Evolutionary conservation across 2,888 invertebrate species (phyloP).

Genomic region (Chrysolina oricalcia): DNA sequence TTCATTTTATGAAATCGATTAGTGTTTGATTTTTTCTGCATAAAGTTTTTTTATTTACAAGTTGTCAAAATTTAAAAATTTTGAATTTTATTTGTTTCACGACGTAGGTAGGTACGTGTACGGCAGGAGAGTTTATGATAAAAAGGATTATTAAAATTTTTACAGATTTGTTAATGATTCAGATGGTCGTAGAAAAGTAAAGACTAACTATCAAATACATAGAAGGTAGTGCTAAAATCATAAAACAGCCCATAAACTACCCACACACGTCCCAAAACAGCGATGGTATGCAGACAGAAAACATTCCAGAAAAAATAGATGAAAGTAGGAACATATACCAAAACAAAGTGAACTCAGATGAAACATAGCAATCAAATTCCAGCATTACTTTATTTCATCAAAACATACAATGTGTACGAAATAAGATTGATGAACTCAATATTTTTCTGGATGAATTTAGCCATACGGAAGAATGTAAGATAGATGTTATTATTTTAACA

Average conservation of each 20-base stretch:
- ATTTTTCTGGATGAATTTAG: not conserved
- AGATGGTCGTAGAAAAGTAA: not conserved
- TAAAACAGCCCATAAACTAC: not conserved
- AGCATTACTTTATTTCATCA: not conserved
- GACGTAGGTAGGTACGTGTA: too few species aligned
- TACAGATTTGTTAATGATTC: too few species aligned
- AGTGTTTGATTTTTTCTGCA: too few species aligned
- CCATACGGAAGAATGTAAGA: not conserved
- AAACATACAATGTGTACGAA: not conserved
- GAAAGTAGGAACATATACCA: not conserved
- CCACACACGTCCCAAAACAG: not conserved
- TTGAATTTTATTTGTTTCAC: too few species aligned
- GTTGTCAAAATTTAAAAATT: too few species aligned
- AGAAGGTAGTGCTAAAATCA: not conserved
- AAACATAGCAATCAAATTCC: slow-evolving; percentile 3
- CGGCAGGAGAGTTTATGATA: too few species aligned
- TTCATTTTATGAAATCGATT: too few species aligned
- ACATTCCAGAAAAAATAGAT: not conserved
- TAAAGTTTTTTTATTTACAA: too few species aligned
- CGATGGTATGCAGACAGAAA: not conserved
- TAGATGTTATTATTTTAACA: not conserved
- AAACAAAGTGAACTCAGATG: not conserved
- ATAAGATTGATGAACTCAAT: not conserved
- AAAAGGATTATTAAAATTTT: too few species aligned
- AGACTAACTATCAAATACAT: not conserved